phyloP scores from a whole-genome alignment of 92 coral and sea anemone genomes.

The Bergia sp. region DNA sequence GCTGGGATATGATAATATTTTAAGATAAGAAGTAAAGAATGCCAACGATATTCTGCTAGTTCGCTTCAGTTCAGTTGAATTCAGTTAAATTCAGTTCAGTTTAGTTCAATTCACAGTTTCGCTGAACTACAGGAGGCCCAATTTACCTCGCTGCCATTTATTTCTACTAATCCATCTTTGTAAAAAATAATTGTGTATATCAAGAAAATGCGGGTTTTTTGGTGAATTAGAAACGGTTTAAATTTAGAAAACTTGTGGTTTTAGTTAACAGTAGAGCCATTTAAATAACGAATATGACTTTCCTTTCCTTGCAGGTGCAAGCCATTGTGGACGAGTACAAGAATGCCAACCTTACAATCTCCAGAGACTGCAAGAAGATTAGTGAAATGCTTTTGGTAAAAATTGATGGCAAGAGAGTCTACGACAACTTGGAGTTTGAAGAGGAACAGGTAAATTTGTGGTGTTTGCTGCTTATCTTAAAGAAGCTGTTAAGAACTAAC shows the following conservation, averaged over 20 bases:
- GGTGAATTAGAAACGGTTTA: too few relatives aligned
- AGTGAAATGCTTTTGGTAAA: slow-evolving; percentile 97
- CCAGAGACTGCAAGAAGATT: slow-evolving; percentile 93
- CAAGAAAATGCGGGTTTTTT: not conserved
- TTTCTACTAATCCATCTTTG: not conserved
- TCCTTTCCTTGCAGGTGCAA: slow-evolving; percentile 71
- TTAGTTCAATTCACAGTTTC: too few relatives aligned
- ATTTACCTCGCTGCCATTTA: too few relatives aligned
- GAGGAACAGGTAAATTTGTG: slow-evolving; percentile 84
- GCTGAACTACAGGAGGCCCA: too few relatives aligned
- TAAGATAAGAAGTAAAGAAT: too few relatives aligned
- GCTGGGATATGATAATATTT: too few relatives aligned
- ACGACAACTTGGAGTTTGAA: slow-evolving; percentile 97
- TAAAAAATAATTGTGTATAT: not conserved
- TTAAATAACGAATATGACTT: not conserved
- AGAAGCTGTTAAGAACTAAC: not conserved
- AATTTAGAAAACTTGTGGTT: not conserved
- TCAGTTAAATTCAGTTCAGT: too few relatives aligned
- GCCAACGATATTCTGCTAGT: too few relatives aligned
- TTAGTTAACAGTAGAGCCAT: not conserved
- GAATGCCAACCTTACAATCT: slow-evolving; percentile 94
- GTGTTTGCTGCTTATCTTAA: not conserved
- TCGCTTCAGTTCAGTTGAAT: too few relatives aligned
- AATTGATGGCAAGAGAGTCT: slow-evolving; percentile 96
- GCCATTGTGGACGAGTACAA: slow-evolving; percentile 98